These are phyloP conservation scores for Caenorhabditis sulstoni DNA, from an alignment of 2,888 invertebrate species.

Conservation along the genomic window DNA sequence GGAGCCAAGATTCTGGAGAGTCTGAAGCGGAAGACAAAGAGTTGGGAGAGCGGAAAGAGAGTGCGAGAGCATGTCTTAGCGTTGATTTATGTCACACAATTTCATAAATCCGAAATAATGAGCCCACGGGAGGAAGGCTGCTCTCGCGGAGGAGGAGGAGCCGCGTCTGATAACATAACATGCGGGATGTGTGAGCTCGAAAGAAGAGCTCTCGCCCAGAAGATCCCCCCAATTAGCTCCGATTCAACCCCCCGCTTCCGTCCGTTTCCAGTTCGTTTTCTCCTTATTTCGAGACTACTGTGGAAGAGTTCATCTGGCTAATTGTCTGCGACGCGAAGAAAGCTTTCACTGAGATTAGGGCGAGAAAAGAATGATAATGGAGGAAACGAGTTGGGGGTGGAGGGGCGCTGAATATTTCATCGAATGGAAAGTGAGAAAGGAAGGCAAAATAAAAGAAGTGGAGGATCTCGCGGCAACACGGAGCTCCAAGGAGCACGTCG, in stretches of 20 bases:
- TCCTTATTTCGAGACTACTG: neutral
- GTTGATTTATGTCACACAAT: neutral
- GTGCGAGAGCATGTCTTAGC: conserved; percentile 1
- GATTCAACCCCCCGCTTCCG: neutral
- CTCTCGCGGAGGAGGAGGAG: neutral
- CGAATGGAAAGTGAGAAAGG: neutral
- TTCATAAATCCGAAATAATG: conserved; percentile 12
- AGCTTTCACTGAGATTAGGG: conserved; percentile 1
- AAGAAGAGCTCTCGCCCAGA: neutral
- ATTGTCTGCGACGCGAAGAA: neutral
- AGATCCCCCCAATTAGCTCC: neutral
- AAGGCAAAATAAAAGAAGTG: neutral
- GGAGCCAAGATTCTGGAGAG: neutral
- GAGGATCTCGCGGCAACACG: neutral
- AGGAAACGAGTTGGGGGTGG: neutral
- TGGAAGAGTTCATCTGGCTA: conserved; percentile 9
- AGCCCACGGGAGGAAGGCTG: neutral
- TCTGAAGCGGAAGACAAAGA: neutral
- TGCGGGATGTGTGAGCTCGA: neutral
- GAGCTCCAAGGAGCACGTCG: neutral
- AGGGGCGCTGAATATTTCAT: neutral
- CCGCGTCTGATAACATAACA: neutral
- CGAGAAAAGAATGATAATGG: neutral
- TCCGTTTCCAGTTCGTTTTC: neutral
- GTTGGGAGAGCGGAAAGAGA: neutral